Base-by-base conservation (phyloP, 2,888 invertebrate genomes). In the Pyrrhosoma nymphula region DNA sequence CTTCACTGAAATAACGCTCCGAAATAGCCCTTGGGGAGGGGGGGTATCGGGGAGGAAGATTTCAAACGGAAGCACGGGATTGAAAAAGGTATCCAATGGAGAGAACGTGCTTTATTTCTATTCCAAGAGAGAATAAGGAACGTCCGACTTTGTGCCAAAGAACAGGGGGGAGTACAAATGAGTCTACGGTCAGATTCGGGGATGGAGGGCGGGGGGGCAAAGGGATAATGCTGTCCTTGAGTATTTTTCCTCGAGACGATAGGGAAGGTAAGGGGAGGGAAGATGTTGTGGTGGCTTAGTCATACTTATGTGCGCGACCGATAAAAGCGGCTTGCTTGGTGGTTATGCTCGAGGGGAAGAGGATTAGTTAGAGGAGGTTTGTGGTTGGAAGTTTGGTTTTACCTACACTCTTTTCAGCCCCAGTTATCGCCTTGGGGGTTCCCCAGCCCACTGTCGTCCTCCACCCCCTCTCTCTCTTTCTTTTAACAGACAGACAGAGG, bases 1-100 rank as follows among this genome's bases (percentile, higher is more conserved):
- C 93, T 69, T 93, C 35, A 75, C 39, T 47, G 93, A 47, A 39
- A 69, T 75, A 69, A 91, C 63, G 63, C 63, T 63, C 56, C 93
- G 60, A 93, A 69, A 75, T 47, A n/a, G 20, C 69, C 47, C 23
- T 26, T 10, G 4, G 60, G 60, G n/a, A n/a, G 47, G 39, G 55
- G 39, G 26, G 69, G 30, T n/a, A n/a, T n/a, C n/a, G n/a, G 93
- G 23, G 47, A 69, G 30, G 82, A 10, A n/a, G 26, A 35, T 82
- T 82, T 35, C 82, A 82, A 82, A 35, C 35, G 35, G 82, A 82
- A 35, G 30, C 82, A 82, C 30, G 35, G 35, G 82, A 82, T 82
- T 82, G 82, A 35, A 82, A 82, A 82, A 82, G 30, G 82, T 82
- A 82, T 82, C 35, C 35, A 82, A 82, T 82, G 82, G 82, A 82